Evolutionary conservation across 2,888 invertebrate species (phyloP), one percentile per base, ranked within the genome.

Genomic region (Drosophila prostipennis): DNA sequence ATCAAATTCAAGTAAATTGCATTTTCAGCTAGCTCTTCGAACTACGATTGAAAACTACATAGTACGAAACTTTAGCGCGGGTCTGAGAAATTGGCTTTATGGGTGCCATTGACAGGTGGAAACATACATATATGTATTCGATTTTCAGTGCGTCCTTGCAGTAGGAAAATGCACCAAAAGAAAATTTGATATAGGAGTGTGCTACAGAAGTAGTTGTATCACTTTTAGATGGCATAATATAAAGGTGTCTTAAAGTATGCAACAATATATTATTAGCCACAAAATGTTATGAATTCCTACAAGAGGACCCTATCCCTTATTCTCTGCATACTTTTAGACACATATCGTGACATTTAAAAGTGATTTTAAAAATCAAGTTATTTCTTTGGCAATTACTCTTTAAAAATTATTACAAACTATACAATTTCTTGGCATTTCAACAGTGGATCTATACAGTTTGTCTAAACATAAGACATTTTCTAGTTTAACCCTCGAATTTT

Each of bases 1-100:
- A 82, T 82, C 71, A 72, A 76, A 76, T 79, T 85, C 77, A 52
- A 70, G 72, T 59, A 78, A 85, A 81, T 82, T 85, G 82, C 86
- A 85, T 82, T 76, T 53, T 14, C 36, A 40, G 46, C 52, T 10
- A 45, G 42, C 43, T 53, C 46, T 61, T 67, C 59, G 54, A 76
- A 76, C 63, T 76, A 72, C 81, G 74, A 84, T 81, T 72, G 72
- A 42, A 64, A 83, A 83, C 80, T 78, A 71, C 34, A 34, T 7
- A 29, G 6, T 29, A 29, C 29, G 7, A 2, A 34, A 34, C 57
- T 58, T 23, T 2, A 13, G 19, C 42, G 19, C 42, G 42, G 19
- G 42, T 19, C 13, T 48, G 74, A 53, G 64, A 42, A 52, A 64
- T 51, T 61, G 63, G 43, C 63, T 39, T 32, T 45, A 19, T 32